Evolutionary conservation across 2,797 vertebrate species (phyloP).

Genomic region (Channa striata): DNA sequence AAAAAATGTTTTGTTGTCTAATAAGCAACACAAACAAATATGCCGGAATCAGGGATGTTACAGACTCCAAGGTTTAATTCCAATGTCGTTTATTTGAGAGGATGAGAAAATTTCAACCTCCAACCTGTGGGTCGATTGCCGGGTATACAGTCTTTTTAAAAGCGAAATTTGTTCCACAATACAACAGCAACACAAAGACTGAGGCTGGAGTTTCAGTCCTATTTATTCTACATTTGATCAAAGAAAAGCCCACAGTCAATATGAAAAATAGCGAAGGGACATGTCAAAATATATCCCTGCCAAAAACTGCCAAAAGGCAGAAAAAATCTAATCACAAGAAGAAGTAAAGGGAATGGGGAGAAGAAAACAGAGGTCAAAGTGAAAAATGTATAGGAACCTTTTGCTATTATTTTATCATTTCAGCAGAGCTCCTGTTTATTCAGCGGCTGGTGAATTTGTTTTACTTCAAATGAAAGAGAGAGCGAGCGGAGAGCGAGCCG

Average conservation of each 20-base stretch:
- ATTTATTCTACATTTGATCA: conserved; percentile 17
- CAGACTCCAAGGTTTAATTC: no score
- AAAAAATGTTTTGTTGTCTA: no score
- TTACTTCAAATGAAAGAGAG: conserved; percentile 50
- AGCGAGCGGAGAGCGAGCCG: conserved; percentile 22
- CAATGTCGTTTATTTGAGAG: not conserved
- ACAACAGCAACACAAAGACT: not conserved
- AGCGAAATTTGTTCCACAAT: not conserved
- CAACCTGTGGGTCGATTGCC: conserved; percentile 2
- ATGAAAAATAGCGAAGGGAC: not conserved
- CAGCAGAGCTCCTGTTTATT: conserved; percentile 54
- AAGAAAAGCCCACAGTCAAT: not conserved
- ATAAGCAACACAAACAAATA: no score
- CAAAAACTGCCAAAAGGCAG: not conserved
- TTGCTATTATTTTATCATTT: conserved; percentile 37
- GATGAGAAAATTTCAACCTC: not conserved
- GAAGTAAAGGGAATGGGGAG: not conserved
- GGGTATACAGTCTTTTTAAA: conserved; percentile 8
- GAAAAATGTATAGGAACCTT: conserved; percentile 19
- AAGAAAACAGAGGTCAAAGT: conserved; percentile 31
- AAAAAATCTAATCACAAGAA: conserved; percentile 26
- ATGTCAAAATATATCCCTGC: not conserved
- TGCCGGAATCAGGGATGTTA: no score
- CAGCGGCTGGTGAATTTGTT: conserved; percentile 50
- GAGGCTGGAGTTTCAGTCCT: not conserved